phyloP scores from a whole-genome alignment of 2,113 vertebrate species.

The Podarcis raffonei region DNA sequence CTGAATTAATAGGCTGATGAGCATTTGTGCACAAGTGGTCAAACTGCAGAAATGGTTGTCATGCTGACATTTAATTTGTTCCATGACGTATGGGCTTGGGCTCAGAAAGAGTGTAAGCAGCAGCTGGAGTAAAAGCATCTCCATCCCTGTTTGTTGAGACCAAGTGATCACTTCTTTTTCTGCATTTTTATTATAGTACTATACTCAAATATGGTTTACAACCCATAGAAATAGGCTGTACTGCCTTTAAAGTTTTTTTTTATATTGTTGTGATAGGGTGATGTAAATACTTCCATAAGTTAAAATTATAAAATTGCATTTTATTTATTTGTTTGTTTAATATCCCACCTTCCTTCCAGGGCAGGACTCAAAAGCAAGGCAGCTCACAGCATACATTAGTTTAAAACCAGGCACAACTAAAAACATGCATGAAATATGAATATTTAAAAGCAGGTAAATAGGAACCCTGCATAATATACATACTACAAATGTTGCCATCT shows the following conservation, averaged over 20 bases:
- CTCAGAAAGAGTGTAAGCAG: not conserved
- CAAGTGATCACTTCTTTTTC: not conserved
- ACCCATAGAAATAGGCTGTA: not conserved
- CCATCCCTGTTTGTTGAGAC: not conserved
- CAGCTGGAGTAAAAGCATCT: not conserved
- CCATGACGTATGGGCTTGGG: not conserved
- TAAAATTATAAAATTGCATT: too few species aligned
- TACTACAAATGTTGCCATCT: too few species aligned
- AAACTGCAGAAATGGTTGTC: constrained; percentile 39
- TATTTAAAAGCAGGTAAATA: too few species aligned
- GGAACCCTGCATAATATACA: too few species aligned
- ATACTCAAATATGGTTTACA: not conserved
- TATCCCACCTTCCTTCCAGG: too few species aligned
- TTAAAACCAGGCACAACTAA: too few species aligned
- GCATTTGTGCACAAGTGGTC: constrained; percentile 43
- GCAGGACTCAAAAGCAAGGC: too few species aligned
- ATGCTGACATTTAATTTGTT: constrained; percentile 36
- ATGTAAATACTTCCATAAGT: too few species aligned
- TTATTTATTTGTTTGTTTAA: too few species aligned
- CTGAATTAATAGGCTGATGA: constrained; percentile 36
- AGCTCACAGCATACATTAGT: too few species aligned
- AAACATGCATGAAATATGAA: too few species aligned
- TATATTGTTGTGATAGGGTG: too few species aligned
- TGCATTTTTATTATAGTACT: not conserved
- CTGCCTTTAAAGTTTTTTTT: not conserved